Evolutionary conservation across 2,888 invertebrate species (phyloP).

Genomic region (Pecten maximus): DNA sequence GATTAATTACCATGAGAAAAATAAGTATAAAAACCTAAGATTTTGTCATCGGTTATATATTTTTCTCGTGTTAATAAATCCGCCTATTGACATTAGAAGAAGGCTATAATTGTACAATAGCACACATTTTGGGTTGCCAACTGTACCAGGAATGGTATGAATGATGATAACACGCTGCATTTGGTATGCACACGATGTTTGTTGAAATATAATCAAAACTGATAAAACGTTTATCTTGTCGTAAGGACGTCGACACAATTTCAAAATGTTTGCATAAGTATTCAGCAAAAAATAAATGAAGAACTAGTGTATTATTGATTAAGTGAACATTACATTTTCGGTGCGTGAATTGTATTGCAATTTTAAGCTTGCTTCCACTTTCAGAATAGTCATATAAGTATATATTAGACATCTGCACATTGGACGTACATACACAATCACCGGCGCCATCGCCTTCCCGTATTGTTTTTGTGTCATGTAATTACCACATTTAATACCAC

Average conservation of each 20-base stretch:
- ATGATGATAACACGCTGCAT: neutral
- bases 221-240: neutral
- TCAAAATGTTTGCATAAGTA: neutral
- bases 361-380: neutral
- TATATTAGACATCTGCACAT: neutral
- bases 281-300: neutral
- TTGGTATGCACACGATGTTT: neutral
- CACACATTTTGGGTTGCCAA: neutral
- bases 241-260: neutral
- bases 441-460: neutral
- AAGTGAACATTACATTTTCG: neutral
- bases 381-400: neutral
- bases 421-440: neutral
- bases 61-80: neutral
- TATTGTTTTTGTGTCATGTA: neutral
- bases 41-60: neutral
- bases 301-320: neutral
- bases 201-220: neutral
- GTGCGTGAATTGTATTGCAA: neutral
- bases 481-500: no score
- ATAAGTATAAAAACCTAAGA: neutral
- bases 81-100: neutral
- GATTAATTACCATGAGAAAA: neutral
- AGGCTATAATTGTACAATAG: neutral
- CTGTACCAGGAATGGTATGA: neutral